Base-by-base conservation (phyloP, 1,140 invertebrate genomes). In the Sitodiplosis mosellana region DNA sequence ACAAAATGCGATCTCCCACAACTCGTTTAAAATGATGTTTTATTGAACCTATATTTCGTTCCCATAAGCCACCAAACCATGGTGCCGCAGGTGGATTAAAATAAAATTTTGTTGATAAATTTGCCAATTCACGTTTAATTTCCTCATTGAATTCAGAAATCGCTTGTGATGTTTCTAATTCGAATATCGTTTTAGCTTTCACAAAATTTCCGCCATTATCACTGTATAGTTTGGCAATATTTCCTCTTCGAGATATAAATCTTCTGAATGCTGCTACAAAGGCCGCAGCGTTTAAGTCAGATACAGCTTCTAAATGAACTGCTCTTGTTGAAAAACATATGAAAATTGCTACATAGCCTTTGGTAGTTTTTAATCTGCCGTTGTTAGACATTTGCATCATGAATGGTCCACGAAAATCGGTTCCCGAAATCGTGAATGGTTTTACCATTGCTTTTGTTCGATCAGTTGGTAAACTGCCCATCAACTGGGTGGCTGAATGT, bases 321-420 rank as follows among this genome's bases (percentile, higher is more conserved):
- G 58, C 59, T 49, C 52, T 53, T 14, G 55, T 60, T 1, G 50
- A 18, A 11, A 57, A 52, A 47, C 61, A 66, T 8, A 60, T 51
- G 42, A 65, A 62, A 12, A 65, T 10, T 21, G 41, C 38, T 15
- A 61, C 41, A 42, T 60, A 65, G 2, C 34, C 49, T 48, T 64
- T 64, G 17, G 52, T 15, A 5, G 15, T 20, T 44, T 51, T 54
- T 17, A 14, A 11, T 11, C 47, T 34, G 10, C 49, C 15, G 14
- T 47, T 40, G 6, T 17, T 20, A 4, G 15, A 19, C 15, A 14
- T 19, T 41, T 55, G 55, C 0, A 64, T 43, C 0, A 47, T n/a
- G 4, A 69, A 51, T 0, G 59, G 61, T 4, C 61, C 64, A 0
- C 54, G 55, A 20, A 56, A 64, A 51, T 66, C 64, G 0, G 64